Conservation (phyloP, 35 echinoderm and acorn worm species). For the Patiria miniata region DNA sequence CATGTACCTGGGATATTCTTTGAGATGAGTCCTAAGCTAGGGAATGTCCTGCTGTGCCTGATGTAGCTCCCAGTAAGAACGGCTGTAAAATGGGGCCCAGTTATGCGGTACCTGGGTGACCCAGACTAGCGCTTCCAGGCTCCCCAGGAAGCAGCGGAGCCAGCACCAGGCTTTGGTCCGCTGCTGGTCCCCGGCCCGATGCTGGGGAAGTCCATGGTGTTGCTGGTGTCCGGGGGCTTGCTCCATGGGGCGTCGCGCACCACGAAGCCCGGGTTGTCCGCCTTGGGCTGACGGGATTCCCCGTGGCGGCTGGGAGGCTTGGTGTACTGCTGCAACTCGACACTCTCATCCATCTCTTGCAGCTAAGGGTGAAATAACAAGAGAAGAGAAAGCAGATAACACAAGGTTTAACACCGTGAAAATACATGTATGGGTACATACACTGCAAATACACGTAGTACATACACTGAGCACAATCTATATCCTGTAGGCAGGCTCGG, state of each 20-base stretch:
- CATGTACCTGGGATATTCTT: too few species aligned
- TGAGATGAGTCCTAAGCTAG: too few species aligned
- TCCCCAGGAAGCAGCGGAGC: slow-evolving; percentile 63
- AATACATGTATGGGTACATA: too few species aligned
- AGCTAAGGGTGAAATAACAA: slow-evolving; percentile 33
- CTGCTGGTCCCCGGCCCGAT: slow-evolving; percentile 56
- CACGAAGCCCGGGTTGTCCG: slow-evolving; percentile 51
- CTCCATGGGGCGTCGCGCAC: slow-evolving; percentile 92
- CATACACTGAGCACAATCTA: too few species aligned
- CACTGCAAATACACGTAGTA: too few species aligned
- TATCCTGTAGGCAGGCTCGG: too few species aligned
- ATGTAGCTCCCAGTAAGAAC: too few species aligned
- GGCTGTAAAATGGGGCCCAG: too few species aligned
- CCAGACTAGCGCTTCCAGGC: slow-evolving; percentile 59
- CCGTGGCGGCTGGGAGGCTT: slow-evolving; percentile 69
- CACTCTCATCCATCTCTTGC: slow-evolving; percentile 75
- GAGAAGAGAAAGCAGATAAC: too few species aligned
- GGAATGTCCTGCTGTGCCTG: too few species aligned
- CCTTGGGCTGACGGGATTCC: background rate
- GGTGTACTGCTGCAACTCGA: slow-evolving; percentile 81
- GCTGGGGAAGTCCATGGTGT: slow-evolving; percentile 91
- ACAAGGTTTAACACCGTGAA: too few species aligned
- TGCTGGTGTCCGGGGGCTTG: slow-evolving; percentile 81
- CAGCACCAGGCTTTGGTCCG: slow-evolving; percentile 16
- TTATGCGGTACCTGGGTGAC: too few species aligned